phyloP scores from a whole-genome alignment of 2,888 invertebrate genomes.

The Megastigmus dorsalis region DNA sequence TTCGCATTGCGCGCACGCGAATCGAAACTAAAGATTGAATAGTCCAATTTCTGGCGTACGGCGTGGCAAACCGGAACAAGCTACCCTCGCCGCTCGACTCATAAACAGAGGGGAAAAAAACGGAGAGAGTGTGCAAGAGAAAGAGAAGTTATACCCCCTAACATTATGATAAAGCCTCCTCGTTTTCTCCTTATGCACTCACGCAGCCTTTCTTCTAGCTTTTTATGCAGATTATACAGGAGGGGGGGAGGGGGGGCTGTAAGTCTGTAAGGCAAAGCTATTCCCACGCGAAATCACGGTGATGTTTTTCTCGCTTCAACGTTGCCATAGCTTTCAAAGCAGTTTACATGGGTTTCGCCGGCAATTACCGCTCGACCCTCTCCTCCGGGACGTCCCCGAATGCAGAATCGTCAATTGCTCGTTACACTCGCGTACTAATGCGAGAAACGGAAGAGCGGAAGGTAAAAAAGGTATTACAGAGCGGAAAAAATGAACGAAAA shows the following conservation, averaged over 20 bases:
- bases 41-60: conserved; percentile 1
- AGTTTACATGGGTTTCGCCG: conserved; percentile 22
- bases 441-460: background rate
- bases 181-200: conserved; percentile 33
- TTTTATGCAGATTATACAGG: conserved; percentile 8
- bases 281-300: conserved; percentile 25
- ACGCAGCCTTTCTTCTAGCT: background rate
- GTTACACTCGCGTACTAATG: conserved; percentile 30
- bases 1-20: background rate
- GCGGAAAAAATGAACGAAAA: background rate
- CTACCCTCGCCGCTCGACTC: no score
- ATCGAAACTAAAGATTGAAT: conserved; percentile 38
- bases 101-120: background rate
- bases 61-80: background rate
- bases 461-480: background rate
- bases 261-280: background rate
- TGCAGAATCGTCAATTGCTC: conserved; percentile 50
- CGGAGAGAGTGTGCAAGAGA: background rate
- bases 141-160: background rate
- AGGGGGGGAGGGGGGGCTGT: background rate
- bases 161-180: conserved; percentile 28
- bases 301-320: conserved; percentile 28
- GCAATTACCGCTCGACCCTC: conserved; percentile 58
- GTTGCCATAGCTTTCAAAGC: conserved; percentile 18
- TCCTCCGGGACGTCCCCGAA: no score